A percentile compares a stretch with the other conserved stretches of the same genome.
Evolutionary conservation across 2,888 invertebrate genomes (phyloP).

Genomic region (Drosophila glabriapex): DNA sequence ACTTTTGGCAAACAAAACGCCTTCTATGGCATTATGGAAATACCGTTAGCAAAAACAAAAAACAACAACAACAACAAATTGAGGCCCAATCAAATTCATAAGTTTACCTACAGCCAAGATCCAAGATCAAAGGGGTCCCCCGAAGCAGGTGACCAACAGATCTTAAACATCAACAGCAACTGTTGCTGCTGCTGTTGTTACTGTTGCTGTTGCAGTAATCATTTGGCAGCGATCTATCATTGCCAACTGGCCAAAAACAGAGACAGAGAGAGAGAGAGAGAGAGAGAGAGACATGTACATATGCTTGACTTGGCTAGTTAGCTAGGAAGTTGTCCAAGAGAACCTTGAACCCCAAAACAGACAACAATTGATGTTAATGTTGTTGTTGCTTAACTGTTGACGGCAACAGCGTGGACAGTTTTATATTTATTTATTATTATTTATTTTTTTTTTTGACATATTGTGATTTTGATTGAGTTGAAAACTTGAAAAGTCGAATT

Average conservation of each 20-base stretch:
- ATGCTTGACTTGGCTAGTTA: constrained; percentile 17
- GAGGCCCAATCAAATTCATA: constrained; percentile 51
- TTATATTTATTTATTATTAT: constrained; percentile 22
- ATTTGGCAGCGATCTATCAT: constrained; percentile 73
- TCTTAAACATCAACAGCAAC: constrained; percentile 11
- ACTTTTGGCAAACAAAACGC: constrained; percentile 56
- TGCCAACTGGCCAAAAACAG: constrained; percentile 58
- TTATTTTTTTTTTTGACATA: constrained; percentile 39
- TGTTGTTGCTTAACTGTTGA: constrained; percentile 28
- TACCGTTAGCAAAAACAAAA: constrained; percentile 59
- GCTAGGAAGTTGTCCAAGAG: constrained; percentile 68
- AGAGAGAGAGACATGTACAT: constrained; percentile 7
- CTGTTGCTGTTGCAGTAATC: constrained; percentile 56
- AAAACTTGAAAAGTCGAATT: constrained; percentile 15
- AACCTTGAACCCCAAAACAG: constrained; percentile 66
- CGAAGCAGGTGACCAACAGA: constrained; percentile 55
- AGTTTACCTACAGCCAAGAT: constrained; percentile 43
- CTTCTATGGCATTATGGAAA: constrained; percentile 71
- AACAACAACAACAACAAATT: background rate
- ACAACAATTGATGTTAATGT: constrained; percentile 11
- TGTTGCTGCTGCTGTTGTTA: constrained; percentile 28
- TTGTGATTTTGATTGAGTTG: constrained; percentile 57
- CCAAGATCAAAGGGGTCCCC: constrained; percentile 55
- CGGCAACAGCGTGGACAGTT: constrained; percentile 68
- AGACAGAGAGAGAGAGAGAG: background rate